A percentile compares a stretch with the other conserved stretches of the same genome.
Evolutionary conservation across 1,140 invertebrate genomes (phyloP).

Genomic region (Polypedilum pembai): DNA sequence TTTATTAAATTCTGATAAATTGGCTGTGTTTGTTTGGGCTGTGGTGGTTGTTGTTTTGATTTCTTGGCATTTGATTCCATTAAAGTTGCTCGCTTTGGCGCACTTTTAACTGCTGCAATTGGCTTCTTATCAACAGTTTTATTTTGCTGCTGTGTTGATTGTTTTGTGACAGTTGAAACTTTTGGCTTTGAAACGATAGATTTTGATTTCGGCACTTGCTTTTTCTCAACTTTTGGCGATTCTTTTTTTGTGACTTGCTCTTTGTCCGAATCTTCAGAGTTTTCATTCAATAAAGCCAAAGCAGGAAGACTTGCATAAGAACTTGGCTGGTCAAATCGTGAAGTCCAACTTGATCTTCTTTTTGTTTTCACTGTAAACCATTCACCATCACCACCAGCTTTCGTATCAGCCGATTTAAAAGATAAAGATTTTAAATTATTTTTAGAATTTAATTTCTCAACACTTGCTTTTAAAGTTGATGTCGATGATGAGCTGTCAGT

Average conservation of each 20-base stretch:
- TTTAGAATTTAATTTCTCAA: slow-evolving; percentile 40
- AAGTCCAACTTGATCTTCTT: slow-evolving; percentile 51
- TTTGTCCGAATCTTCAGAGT: slow-evolving; percentile 36
- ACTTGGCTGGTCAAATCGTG: slow-evolving; percentile 56
- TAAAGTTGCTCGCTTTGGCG: not conserved
- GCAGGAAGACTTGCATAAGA: slow-evolving; percentile 58
- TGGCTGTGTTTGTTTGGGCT: not conserved
- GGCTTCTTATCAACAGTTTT: slow-evolving; percentile 28
- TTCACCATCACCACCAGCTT: slow-evolving; percentile 50
- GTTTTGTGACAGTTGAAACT: slow-evolving; percentile 42
- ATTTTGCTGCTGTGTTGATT: slow-evolving; percentile 47
- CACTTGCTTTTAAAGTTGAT: slow-evolving; percentile 41
- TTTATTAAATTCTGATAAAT: slow-evolving; percentile 42
- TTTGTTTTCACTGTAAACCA: slow-evolving; percentile 59
- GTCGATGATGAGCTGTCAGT: slow-evolving; percentile 41
- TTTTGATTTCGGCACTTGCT: not conserved
- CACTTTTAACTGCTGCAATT: slow-evolving; percentile 38
- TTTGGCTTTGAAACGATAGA: slow-evolving; percentile 35
- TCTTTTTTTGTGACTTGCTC: slow-evolving; percentile 29
- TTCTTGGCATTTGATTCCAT: not conserved
- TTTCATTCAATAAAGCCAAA: slow-evolving; percentile 46
- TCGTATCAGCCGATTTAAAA: not conserved
- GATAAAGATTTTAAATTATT: slow-evolving; percentile 38
- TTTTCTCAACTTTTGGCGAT: not conserved
- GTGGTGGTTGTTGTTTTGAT: not conserved